Evolutionary conservation across 2,888 invertebrate species (phyloP), one percentile per base, ranked within the genome.

Genomic region (Ectemnius continuus): DNA sequence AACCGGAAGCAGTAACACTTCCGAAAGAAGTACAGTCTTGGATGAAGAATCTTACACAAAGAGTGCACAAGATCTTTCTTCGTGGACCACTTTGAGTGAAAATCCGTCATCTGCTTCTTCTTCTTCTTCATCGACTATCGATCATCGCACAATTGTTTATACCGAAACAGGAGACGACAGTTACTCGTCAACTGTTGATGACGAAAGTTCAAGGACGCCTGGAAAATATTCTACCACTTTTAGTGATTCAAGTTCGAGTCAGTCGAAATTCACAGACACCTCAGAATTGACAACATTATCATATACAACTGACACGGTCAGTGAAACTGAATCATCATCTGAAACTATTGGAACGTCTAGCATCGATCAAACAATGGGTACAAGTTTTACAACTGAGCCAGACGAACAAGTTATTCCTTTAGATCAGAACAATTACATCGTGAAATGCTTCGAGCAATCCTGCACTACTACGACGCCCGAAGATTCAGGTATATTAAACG

Each of bases 401-500:
- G 36, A 28, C 11, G 46, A 67, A 46, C 6, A 1, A 6, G 70
- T 66, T n/a, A 73, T 64, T 66, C 70, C 77, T 4, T 26, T 66
- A 0, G 23, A 46, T 2, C 26, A 59, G 14, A 18, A 67, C 0
- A 58, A 65, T 6, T 56, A 48, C 4, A 8, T 84, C 0, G 36
- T 83, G 1, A 78, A 65, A 8, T 89, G 89, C 64, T 87, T 80
- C 58, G 84, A 87, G 63, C 83, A 76, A 23, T 56, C 84, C 11
- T 89, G 89, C 69, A 81, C 66, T 1, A 80, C 62, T 2, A 61
- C 73, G 4, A 66, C 73, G 1, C 66, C 52, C 14, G 52, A 72
- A 11, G 75, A 78, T 28, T 76, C 70, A 66, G 73, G 81, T 78
- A 69, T 52, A 23, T 45, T 16, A 16, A 36, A 23, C 23, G 67